Evolutionary conservation across 1,140 invertebrate genomes (phyloP), one percentile per base, ranked within the genome.

Genomic region (Penaeus vannamei): DNA sequence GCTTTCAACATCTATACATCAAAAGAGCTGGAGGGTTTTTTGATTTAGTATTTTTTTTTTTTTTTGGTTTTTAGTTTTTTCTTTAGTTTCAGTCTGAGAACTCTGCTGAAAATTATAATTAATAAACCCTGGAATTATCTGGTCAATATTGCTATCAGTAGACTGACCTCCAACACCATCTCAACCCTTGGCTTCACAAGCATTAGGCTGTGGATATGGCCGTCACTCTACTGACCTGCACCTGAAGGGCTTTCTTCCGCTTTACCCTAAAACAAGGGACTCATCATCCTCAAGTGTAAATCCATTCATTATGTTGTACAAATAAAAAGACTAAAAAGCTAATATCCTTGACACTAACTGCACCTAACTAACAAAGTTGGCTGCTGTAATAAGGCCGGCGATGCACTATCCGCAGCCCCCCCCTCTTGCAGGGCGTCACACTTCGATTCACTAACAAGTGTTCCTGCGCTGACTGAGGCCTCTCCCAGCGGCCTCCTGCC

Each of bases 291-390:
- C 4, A 69, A 84, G 61, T 66, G 29, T 84, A 84, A 69, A 66
- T 64, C 61, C 62, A 84, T 69, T 64, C 69, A 84, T 84, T 36
- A 59, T n/a, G 53, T 59, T 59, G 79, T 81, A 81, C 79, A 81
- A 81, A 81, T 81, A 59, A 59, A 77, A 46, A 72, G 26, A 84
- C 62, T 61, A 61, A 84, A 61, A 62, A 85, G 53, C 82, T 89
- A 89, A 62, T 66, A 84, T 46, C 82, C 83, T 79, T n/a, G 69
- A 89, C 66, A 89, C 87, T 89, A 89, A 89, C 87, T 89, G 72
- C 64, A 62, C 83, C 82, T 46, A 64, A 29, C 82, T 89, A 89
- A 46, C 83, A 84, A 69, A 42, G 83, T 84, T 23, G 29, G 79
- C 61, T 46, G 62, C 36, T 53, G 62, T 84, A 84, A 69, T 42